A percentile compares a stretch with the other conserved stretches of the same genome.
Evolutionary conservation across 92 coral and sea anemone genomes (phyloP).

Genomic region (Phymanthus crucifer): DNA sequence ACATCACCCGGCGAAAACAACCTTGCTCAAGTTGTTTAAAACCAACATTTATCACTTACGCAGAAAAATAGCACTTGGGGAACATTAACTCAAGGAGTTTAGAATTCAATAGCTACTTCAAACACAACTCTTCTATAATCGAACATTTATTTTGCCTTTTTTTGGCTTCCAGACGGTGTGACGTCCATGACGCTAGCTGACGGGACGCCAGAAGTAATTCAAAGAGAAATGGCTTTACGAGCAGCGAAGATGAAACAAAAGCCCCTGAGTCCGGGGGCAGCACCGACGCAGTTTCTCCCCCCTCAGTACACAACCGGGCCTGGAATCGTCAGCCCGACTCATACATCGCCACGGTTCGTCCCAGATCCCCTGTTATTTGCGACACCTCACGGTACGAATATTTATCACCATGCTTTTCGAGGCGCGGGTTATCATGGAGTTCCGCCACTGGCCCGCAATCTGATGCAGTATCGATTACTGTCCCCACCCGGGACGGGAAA

Average conservation of each 20-base stretch:
- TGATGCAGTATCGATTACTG: slow-evolving; percentile 79
- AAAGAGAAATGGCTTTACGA: slow-evolving; percentile 56
- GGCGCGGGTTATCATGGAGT: slow-evolving; percentile 62
- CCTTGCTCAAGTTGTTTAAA: not conserved
- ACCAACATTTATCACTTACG: not conserved
- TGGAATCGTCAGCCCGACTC: slow-evolving; percentile 70
- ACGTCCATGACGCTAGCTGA: slow-evolving; percentile 28
- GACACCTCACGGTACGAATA: slow-evolving; percentile 64
- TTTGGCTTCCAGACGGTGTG: slow-evolving; percentile 1
- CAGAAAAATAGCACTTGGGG: not conserved
- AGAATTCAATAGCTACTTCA: not conserved
- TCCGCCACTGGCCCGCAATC: slow-evolving; percentile 63
- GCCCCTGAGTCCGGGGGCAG: slow-evolving; percentile 31
- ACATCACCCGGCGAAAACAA: not conserved
- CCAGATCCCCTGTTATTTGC: slow-evolving; percentile 75
- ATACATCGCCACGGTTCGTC: slow-evolving; percentile 70
- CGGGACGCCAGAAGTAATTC: slow-evolving; percentile 29
- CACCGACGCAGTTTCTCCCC: slow-evolving; percentile 38
- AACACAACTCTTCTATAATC: not conserved
- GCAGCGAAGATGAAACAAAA: slow-evolving; percentile 51
- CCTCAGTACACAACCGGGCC: slow-evolving; percentile 52
- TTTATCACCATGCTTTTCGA: slow-evolving; percentile 86
- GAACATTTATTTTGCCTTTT: not conserved
- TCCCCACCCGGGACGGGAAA: slow-evolving; percentile 50
- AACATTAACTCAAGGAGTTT: not conserved